These are phyloP conservation scores for Argya squamiceps DNA, from an alignment of 2,797 vertebrate species.

Conservation along the genomic window DNA sequence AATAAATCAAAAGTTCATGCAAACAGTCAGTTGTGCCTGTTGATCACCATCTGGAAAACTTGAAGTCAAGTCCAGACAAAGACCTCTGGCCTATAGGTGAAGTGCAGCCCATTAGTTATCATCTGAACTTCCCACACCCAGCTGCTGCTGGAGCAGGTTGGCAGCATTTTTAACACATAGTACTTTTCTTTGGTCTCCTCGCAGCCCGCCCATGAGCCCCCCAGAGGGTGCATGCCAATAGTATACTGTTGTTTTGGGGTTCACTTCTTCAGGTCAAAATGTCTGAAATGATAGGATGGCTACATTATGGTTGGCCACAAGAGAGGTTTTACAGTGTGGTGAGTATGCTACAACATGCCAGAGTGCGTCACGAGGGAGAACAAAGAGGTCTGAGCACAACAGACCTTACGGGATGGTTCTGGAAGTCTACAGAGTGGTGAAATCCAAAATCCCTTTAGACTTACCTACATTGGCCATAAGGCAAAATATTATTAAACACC, in stretches of 20 bases:
- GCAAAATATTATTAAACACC: background rate
- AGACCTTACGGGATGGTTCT: background rate
- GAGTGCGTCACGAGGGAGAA: background rate
- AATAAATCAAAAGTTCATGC: background rate
- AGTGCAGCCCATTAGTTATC: background rate
- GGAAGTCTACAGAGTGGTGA: background rate
- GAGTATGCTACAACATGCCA: accelerated
- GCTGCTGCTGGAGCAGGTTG: background rate
- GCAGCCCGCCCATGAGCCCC: background rate
- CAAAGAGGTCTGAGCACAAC: background rate
- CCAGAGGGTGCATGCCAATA: background rate
- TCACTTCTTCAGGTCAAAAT: background rate
- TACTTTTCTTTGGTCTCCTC: background rate
- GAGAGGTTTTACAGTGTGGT: background rate
- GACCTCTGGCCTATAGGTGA: background rate
- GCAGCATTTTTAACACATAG: background rate
- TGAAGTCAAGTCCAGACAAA: background rate
- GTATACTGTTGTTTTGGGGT: background rate
- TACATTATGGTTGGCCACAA: background rate
- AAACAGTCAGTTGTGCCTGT: background rate
- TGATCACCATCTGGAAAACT: background rate
- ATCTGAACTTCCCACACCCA: background rate
- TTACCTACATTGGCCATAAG: background rate
- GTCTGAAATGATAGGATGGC: background rate
- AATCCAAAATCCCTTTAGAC: background rate